phyloP scores from a whole-genome alignment of 2,888 invertebrate species.

The Acanthococcus lagerstroemiae region DNA sequence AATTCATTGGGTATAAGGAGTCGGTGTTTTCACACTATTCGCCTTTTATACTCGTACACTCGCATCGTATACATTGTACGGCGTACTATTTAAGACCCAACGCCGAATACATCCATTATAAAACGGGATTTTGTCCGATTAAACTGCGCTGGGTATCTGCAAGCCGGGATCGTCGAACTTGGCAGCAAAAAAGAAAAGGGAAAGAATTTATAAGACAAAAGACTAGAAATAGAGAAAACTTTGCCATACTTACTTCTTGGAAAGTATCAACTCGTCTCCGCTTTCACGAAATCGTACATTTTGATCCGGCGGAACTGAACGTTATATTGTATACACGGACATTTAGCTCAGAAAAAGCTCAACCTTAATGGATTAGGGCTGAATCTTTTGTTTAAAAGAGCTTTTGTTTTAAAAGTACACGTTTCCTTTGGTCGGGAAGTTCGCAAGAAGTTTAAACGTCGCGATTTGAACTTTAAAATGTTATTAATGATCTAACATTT shows the following conservation, averaged over 20 bases:
- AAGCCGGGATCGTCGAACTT: not conserved
- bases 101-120: not conserved
- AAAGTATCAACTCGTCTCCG: not conserved
- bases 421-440: constrained; percentile 23
- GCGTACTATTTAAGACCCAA: too few relatives aligned
- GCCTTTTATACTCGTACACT: too few relatives aligned
- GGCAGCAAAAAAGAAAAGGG: not conserved
- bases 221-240: not conserved
- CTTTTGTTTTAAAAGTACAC: constrained; percentile 31
- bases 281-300: not conserved
- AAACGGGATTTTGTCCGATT: not conserved
- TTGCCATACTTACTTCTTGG: not conserved
- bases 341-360: constrained; percentile 12
- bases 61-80: too few relatives aligned
- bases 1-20: too few relatives aligned
- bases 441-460: constrained; percentile 26
- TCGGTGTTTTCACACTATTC: too few relatives aligned
- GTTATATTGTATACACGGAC: not conserved
- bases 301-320: not conserved
- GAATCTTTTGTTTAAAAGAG: constrained; percentile 29
- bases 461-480: constrained; percentile 29
- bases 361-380: constrained; percentile 26
- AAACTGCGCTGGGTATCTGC: not conserved
- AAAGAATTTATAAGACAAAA: not conserved
- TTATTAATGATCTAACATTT: constrained; percentile 28